Base-by-base conservation (phyloP, 2,888 invertebrate species). In the Seladonia tumulorum region DNA sequence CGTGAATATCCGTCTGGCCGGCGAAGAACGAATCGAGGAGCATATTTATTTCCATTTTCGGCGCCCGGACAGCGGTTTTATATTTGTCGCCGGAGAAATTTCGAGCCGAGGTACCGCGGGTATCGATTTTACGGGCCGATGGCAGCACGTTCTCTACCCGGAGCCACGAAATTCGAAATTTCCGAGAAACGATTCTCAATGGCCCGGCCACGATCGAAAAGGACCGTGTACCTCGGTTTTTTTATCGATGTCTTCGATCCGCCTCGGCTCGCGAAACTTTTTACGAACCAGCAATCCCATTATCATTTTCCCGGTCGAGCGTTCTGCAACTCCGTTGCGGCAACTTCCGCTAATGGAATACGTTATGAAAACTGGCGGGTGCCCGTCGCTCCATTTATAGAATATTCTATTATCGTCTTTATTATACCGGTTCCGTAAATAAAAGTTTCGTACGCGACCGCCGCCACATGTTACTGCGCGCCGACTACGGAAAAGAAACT, bases 321-420 rank as follows among this genome's bases (percentile, higher is more conserved):
- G 80, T 80, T 80, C 80, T 66, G 18, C 80, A 66, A 86, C 70
- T 84, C 75, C 45, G 74, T 18, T 29, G 47, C 49, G 68, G 85
- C 74, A 85, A 79, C 82, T 87, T 87, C 57, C 74, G 74, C 75
- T 87, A 87, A 87, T 87, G 87, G 87, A 87, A 87, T 87, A 87
- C 76, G 87, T 87, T 87, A 87, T 78, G 86, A 82, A 87, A 85
- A 79, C 68, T 53, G 73, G 63, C 14, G 29, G 76, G 18, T 35
- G 25, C 45, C 45, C 72, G 63, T 47, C 63, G 29, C 63, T 53
- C 45, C 77, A 76, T 81, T 86, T 83, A 76, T 83, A 76, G 88
- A 88, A 88, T 88, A 88, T 88, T 88, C 88, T 77, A 83, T 83
- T 88, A 85, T 76, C 83, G 74, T 77, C 81, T 88, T 88, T 85